These are phyloP conservation scores for Tor tambroides DNA, from an alignment of 2,113 vertebrate genomes.

Conservation along the genomic window DNA sequence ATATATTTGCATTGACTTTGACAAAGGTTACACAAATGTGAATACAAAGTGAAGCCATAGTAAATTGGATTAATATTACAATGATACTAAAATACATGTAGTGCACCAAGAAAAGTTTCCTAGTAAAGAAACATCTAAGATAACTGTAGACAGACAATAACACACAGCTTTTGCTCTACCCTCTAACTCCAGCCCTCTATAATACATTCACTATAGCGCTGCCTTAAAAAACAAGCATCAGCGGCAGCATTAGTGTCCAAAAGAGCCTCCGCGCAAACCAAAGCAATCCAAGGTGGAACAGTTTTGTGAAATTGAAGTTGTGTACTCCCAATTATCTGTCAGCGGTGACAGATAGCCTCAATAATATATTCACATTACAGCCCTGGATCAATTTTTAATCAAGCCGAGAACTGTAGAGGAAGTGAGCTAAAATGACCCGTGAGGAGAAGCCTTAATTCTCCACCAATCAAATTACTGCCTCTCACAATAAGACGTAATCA, in stretches of 20 bases:
- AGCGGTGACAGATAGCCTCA: constrained; percentile 97
- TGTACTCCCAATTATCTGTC: constrained; percentile 99
- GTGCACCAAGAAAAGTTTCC: not conserved
- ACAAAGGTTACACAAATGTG: not conserved
- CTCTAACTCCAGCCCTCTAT: not conserved
- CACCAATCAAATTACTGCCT: constrained; percentile 98
- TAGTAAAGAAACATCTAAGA: not conserved
- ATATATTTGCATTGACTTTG: no score
- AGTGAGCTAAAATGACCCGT: constrained; percentile 98
- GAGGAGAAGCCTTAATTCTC: constrained; percentile 95
- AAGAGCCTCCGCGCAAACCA: constrained; percentile 74
- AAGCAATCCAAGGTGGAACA: constrained; percentile 90
- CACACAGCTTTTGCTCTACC: not conserved
- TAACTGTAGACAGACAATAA: not conserved
- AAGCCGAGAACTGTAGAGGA: constrained; percentile 99
- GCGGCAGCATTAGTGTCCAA: not conserved
- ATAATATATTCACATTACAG: constrained; percentile 99
- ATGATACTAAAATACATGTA: not conserved
- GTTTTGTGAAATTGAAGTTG: constrained; percentile 96
- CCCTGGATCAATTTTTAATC: constrained; percentile 99
- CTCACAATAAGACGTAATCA: constrained; percentile 90
- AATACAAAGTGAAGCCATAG: not conserved
- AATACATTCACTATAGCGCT: not conserved
- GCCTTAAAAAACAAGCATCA: not conserved
- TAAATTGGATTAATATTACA: not conserved